These are phyloP conservation scores for Parus major DNA, from an alignment of 2,113 vertebrate genomes.

Conservation along the genomic window DNA sequence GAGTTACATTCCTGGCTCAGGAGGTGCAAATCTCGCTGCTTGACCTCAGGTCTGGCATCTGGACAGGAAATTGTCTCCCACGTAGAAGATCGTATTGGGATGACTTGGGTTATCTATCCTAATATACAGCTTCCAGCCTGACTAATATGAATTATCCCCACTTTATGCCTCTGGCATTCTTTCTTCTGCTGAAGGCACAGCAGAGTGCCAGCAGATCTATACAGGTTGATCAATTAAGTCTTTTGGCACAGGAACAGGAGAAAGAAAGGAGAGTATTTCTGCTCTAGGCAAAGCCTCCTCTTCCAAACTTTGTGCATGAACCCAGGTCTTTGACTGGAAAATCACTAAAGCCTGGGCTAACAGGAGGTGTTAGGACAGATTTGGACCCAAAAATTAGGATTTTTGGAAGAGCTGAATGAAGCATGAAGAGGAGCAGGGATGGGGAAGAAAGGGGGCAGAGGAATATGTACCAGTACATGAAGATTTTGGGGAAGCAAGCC, in stretches of 20 bases:
- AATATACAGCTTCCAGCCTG: background rate
- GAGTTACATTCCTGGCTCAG: background rate
- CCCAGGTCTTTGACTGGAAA: background rate
- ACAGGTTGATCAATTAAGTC: background rate
- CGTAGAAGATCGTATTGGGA: background rate
- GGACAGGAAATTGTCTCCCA: background rate
- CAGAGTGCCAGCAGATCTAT: background rate
- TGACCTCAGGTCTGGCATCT: background rate
- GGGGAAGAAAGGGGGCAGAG: background rate
- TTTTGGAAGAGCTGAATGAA: background rate
- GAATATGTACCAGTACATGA: rapidly evolving
- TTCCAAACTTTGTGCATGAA: background rate
- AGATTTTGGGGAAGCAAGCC: background rate
- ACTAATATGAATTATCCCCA: background rate
- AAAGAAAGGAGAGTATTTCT: background rate
- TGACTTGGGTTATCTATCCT: background rate
- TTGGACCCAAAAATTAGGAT: background rate
- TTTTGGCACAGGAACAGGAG: background rate
- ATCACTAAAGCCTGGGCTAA: background rate
- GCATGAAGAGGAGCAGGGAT: background rate
- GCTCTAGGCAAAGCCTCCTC: background rate
- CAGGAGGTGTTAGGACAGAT: background rate
- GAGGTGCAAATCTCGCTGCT: background rate
- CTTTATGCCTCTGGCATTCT: background rate
- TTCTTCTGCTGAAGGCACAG: background rate